phyloP scores from a whole-genome alignment of 2,113 vertebrate genomes.

The Gavia stellata region DNA sequence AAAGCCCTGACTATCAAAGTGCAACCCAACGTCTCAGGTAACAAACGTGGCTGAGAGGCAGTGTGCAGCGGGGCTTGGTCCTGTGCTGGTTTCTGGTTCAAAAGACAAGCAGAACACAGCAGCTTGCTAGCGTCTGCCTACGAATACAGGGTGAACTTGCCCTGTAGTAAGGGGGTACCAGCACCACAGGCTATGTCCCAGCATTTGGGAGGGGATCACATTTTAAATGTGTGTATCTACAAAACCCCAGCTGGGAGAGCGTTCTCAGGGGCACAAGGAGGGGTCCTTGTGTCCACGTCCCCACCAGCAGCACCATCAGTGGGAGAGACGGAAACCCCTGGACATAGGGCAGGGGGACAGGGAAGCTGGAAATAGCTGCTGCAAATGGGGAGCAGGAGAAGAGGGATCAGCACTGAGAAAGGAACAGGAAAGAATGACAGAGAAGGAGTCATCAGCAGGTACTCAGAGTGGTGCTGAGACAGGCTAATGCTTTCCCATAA shows the following conservation, averaged over 20 bases:
- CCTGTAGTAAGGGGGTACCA: background rate
- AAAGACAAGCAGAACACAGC: background rate
- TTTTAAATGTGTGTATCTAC: background rate
- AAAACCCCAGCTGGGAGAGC: background rate
- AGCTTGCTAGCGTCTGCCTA: background rate
- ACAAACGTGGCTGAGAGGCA: background rate
- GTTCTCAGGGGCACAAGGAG: background rate
- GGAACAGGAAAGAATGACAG: background rate
- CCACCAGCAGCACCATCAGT: background rate
- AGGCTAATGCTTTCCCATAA: background rate
- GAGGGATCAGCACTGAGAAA: background rate
- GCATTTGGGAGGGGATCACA: background rate
- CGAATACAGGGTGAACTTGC: background rate
- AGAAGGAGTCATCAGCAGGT: background rate
- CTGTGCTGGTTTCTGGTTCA: background rate
- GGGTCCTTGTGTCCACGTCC: rapidly evolving
- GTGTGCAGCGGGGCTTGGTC: background rate
- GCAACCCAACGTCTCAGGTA: background rate
- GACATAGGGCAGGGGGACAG: background rate
- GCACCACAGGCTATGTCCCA: background rate
- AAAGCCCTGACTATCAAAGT: background rate
- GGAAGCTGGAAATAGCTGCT: background rate
- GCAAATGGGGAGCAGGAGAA: background rate
- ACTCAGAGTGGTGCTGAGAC: background rate
- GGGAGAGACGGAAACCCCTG: background rate